Base-by-base conservation (phyloP, 2,888 invertebrate species). In the Dolichopus griseipennis region DNA sequence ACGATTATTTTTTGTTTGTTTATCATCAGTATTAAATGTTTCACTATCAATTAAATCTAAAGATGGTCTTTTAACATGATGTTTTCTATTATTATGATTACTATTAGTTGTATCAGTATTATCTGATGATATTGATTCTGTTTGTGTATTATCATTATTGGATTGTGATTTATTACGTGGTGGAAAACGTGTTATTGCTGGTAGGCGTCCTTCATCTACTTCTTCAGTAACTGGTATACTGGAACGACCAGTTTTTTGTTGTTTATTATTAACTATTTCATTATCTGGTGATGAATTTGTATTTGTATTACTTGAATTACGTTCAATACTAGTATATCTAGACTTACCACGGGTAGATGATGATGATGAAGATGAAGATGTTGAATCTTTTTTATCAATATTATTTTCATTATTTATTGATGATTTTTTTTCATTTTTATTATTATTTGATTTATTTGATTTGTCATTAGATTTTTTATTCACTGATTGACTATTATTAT, bases 171-270 rank as follows among this genome's bases (percentile, higher is more conserved):
- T 77, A 71, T 88, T 87, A 69, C 89, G 88, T 64, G 91, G 90
- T 70, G 92, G 92, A 79, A 92, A 93, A 72, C 93, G 87, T n/a
- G 93, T 92, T 76, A 89, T 91, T n/a, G 88, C 86, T 2, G 93
- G 93, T 71, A 93, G 81, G 73, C 92, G 79, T 69, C 78, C 81
- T 8, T 77, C 74, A 64, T 79, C 79, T 21, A 79, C 76, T 34
- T 78, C 76, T 63, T 77, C 78, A 10, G 69, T 71, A 15, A 70
- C 72, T 18, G 72, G 70, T 33, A 70, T 71, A 65, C 68, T 69
- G 8, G 70, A 61, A 63, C 73, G 70, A 37, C 71, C 72, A 64
- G 34, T 34, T 64, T 64, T 64, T 20, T 34, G 34, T 67, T 64
- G 64, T 37, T 37, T 27, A 63, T 64, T 33, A 64, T 27, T 75